Evolutionary conservation across 2,888 invertebrate genomes (phyloP).

Genomic region (Morpho helenor): DNA sequence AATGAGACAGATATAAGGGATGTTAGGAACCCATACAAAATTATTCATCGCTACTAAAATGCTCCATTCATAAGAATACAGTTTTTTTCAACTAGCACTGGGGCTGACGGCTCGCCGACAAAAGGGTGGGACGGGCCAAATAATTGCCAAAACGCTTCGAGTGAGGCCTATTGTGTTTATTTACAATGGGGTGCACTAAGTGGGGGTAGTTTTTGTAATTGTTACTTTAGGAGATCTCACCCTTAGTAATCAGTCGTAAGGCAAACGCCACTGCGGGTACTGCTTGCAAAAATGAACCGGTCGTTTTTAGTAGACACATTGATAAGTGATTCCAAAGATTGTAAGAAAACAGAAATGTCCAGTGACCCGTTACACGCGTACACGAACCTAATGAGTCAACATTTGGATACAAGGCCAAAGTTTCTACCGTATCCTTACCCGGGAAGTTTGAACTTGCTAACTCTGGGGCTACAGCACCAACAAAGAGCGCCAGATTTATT

Average conservation of each 20-base stretch:
- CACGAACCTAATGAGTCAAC: constrained; percentile 54
- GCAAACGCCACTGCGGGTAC: constrained; percentile 41
- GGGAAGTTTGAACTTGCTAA: constrained; percentile 82
- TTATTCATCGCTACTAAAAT: constrained; percentile 78
- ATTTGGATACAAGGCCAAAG: constrained; percentile 59
- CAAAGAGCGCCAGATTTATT: constrained; percentile 70
- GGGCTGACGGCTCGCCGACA: constrained; percentile 72
- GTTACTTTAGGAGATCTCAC: constrained; percentile 60
- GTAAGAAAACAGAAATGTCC: constrained; percentile 53
- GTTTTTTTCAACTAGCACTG: constrained; percentile 58
- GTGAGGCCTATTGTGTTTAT: constrained; percentile 72
- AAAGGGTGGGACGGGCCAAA: constrained; percentile 77
- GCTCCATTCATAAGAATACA: constrained; percentile 64
- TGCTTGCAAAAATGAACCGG: constrained; percentile 81
- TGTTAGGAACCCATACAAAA: constrained; percentile 72
- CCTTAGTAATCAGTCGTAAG: constrained; percentile 56
- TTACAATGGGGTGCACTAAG: constrained; percentile 75
- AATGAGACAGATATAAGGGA: constrained; percentile 75
- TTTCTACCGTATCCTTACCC: constrained; percentile 82
- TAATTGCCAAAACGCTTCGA: constrained; percentile 79
- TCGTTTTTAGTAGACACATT: constrained; percentile 90
- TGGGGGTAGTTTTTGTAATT: constrained; percentile 79
- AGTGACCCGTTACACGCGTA: constrained; percentile 64
- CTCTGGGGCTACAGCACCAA: constrained; percentile 81
- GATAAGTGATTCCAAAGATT: constrained; percentile 82